phyloP scores from a whole-genome alignment of 1,140 invertebrate genomes.

The Arion vulgaris region DNA sequence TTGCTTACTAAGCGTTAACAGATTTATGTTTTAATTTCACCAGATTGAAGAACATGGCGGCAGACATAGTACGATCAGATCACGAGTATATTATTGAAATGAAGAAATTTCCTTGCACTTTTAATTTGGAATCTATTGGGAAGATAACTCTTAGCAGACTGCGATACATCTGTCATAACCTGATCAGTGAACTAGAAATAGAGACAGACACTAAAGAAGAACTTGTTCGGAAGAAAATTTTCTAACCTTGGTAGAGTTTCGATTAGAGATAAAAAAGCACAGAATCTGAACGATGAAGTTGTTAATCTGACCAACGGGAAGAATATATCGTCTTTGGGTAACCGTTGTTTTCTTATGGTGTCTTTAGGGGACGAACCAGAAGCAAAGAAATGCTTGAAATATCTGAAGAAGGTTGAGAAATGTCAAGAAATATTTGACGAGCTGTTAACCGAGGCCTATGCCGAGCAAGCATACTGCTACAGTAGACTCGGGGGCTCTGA shows the following conservation, averaged over 20 bases:
- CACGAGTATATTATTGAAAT: background rate
- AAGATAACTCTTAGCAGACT: background rate
- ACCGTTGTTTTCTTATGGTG: background rate
- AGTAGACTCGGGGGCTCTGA: background rate
- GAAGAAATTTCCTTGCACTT: background rate
- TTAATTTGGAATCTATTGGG: background rate
- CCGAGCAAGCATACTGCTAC: constrained; percentile 11
- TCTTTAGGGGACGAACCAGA: background rate
- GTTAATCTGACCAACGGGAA: background rate
- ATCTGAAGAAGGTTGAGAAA: background rate
- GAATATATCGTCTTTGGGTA: background rate
- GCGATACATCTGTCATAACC: background rate
- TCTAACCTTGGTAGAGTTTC: background rate
- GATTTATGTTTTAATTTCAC: no score
- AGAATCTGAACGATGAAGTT: background rate
- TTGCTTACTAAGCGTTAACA: no score
- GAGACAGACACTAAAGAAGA: background rate
- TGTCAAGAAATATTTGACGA: background rate
- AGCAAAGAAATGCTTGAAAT: background rate
- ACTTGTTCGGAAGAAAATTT: background rate
- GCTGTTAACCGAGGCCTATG: background rate
- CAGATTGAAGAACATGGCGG: no score
- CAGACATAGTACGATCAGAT: background rate
- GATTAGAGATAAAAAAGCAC: background rate
- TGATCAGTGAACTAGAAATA: background rate